These are phyloP conservation scores for Capreolus pygargus DNA, from an alignment of 2,113 vertebrate species.

Conservation along the genomic window DNA sequence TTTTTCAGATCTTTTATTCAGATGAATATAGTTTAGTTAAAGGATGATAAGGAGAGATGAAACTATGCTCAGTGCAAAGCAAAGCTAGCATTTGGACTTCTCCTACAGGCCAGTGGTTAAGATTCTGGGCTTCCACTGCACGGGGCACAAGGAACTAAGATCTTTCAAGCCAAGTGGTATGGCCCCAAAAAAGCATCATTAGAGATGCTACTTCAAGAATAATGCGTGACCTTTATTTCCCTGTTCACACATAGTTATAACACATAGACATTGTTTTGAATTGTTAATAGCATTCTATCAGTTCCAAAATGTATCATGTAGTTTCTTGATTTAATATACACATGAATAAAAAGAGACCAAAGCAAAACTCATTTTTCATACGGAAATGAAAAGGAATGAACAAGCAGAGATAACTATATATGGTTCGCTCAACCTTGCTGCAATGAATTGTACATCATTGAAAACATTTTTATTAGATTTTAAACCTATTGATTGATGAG, in stretches of 20 bases:
- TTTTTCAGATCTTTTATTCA: not conserved
- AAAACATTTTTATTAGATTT: slow-evolving; percentile 41
- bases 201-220: slow-evolving; percentile 11
- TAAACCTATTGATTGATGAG: not conserved
- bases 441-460: not conserved
- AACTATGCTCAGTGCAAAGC: not conserved
- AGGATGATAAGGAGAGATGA: not conserved
- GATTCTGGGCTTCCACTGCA: not conserved
- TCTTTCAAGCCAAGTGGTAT: not conserved
- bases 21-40: not conserved
- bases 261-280: slow-evolving; percentile 33
- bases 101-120: not conserved
- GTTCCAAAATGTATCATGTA: slow-evolving; percentile 1
- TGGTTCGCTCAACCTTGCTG: not conserved
- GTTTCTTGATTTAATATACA: slow-evolving; percentile 6
- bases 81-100: not conserved
- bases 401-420: not conserved
- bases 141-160: not conserved
- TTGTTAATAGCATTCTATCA: not conserved
- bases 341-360: slow-evolving; percentile 12
- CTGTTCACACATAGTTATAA: slow-evolving; percentile 12
- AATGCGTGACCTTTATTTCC: slow-evolving; percentile 9
- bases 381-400: slow-evolving; percentile 21
- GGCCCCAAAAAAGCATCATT: not conserved
- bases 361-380: slow-evolving; percentile 39